These are phyloP conservation scores for Todiramphus saurophagus DNA, from an alignment of 2,113 vertebrate species.

Conservation along the genomic window DNA sequence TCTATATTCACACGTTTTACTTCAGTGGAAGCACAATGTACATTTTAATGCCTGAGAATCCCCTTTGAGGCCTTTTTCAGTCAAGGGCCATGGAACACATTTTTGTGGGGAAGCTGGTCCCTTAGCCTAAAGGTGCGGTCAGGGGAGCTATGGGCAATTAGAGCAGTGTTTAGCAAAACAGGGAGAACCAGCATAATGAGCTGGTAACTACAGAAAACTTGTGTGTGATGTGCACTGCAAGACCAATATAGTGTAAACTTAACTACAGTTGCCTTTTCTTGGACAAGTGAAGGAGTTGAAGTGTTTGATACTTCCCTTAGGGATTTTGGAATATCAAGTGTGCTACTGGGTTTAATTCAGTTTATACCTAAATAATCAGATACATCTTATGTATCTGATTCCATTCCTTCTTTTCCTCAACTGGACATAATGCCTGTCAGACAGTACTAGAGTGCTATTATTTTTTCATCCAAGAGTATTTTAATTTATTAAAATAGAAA, in stretches of 20 bases:
- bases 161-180: neutral
- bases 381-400: neutral
- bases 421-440: neutral
- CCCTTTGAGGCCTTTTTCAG: neutral
- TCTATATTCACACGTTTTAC: neutral
- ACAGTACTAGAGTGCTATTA: neutral
- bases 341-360: neutral
- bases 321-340: neutral
- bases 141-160: neutral
- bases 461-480: neutral
- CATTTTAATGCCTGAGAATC: neutral
- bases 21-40: neutral
- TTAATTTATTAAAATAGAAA: neutral
- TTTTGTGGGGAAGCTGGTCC: neutral
- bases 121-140: neutral
- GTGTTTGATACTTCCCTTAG: neutral
- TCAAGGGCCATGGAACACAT: neutral
- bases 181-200: neutral
- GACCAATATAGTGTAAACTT: neutral
- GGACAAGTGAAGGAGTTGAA: neutral
- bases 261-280: neutral
- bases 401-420: neutral
- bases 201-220: neutral
- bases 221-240: neutral
- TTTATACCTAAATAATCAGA: neutral